Evolutionary conservation across 2,888 invertebrate species (phyloP), one percentile per base, ranked within the genome.

Genomic region (Cylloceria caligata): DNA sequence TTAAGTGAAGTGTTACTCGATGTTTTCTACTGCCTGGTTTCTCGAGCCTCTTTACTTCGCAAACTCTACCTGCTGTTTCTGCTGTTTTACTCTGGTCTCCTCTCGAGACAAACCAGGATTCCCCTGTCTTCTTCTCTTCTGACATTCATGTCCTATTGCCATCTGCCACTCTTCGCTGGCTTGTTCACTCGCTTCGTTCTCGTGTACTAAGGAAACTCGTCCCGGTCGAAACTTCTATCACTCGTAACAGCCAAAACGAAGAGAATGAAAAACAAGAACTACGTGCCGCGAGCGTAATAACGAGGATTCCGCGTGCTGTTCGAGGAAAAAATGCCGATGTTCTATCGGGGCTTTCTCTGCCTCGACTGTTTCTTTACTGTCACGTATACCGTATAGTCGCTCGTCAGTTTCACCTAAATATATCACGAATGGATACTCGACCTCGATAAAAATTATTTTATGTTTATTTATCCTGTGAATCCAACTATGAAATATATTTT

Each of bases 1-100:
- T 81, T 71, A 55, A 81, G 81, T 72, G 64, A 71, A 81, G 83
- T 78, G 74, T 81, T 71, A 74, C 55, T 55, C 81, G 78, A 78
- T 75, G 83, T 69, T 72, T 78, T 52, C 73, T 42, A 45, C 49
- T 36, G 45, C 30, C 47, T 9, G 69, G 27, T 60, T 72, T 52
- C 64, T 80, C 45, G 55, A 78, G 71, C 42, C 68, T 83, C 79
- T 83, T 83, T 83, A 71, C 82, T 79, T 72, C 80, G 21, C 68
- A 73, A 83, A 83, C 79, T 83, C 55, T 24, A 27, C 39, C 57
- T 64, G 76, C 55, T 57, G 64, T 55, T 64, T 34, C 72, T 78
- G 52, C 45, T 52, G 30, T 64, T 82, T 71, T 60, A 60, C 71
- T 75, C 36, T 34, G 16, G 27, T 64, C 16, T 19, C 62, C 34